Base-by-base conservation (phyloP, 2,888 invertebrate species). In the Neoascia interrupta region DNA sequence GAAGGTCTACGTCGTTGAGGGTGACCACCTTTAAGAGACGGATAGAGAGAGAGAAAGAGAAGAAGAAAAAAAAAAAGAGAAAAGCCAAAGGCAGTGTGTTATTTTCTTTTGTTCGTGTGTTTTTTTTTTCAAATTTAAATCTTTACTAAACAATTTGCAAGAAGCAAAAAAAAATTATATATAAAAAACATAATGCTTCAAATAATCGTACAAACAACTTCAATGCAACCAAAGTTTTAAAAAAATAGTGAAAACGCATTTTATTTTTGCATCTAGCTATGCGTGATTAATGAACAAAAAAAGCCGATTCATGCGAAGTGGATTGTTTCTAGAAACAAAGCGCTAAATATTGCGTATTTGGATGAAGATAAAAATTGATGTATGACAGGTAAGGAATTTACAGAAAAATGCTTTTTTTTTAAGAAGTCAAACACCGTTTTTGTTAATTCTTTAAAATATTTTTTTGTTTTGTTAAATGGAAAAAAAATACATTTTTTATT, bases 81-180 rank as follows among this genome's bases (percentile, higher is more conserved):
- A 92, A 92, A 94, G 94, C 95, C 94, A 94, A 93, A 93, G 94
- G 94, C 94, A 93, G 92, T 92, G 90, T 82, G 83, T 84, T 89
- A 89, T 75, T 81, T 72, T 69, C 64, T 82, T 54, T 51, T 68
- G 64, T 63, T 47, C 60, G 82, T 82, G 88, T 36, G 75, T 68
- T 80, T 68, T 76, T 75, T 74, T 81, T 81, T 82, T 70, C 53
- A 53, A 63, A 66, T 68, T 47, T 72, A 47, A 13, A 61, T 26
- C 68, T 61, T 37, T 54, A 28, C 53, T 47, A 79, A 68, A 66
- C 39, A 45, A 61, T 58, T 72, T 76, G 72, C 68, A 64, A 66
- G 56, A 53, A 76, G 72, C 70, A 68, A 63, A 63, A 58, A 47
- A 58, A 18, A 43, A 61, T 43, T 36, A 61, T 56, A 49, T 3